phyloP scores from a whole-genome alignment of 2,888 invertebrate genomes.

The Ethmia dodecea region DNA sequence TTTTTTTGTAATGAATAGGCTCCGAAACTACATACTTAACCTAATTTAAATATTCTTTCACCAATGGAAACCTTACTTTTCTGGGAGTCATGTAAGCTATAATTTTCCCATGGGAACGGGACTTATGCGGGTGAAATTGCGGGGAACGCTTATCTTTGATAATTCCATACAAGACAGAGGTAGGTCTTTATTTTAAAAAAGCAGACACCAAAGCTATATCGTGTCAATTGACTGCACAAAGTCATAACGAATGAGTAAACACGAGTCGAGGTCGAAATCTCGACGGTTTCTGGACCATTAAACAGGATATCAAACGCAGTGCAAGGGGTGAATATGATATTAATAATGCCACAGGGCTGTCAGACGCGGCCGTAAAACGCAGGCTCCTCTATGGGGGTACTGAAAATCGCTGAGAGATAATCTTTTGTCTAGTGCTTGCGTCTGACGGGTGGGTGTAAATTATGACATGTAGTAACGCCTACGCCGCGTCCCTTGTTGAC shows the following conservation, averaged over 20 bases:
- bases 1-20: too few species aligned
- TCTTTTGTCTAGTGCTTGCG: constrained; percentile 33
- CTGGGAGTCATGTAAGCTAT: too few species aligned
- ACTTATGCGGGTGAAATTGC: too few species aligned
- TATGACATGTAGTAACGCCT: constrained; percentile 11
- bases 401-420: constrained; percentile 35
- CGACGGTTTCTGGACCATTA: constrained; percentile 37
- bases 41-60: too few species aligned
- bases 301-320: constrained; percentile 41
- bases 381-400: constrained; percentile 28
- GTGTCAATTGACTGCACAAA: constrained; percentile 3
- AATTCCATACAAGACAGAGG: too few species aligned
- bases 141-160: too few species aligned
- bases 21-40: too few species aligned
- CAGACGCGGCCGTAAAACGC: constrained; percentile 37
- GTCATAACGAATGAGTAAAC: constrained; percentile 15
- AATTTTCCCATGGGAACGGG: too few species aligned
- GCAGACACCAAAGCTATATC: too few species aligned
- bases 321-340: constrained; percentile 29
- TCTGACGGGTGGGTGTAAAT: constrained; percentile 28
- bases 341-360: constrained; percentile 27
- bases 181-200: too few species aligned
- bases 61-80: too few species aligned
- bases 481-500: neutral
- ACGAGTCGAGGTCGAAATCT: constrained; percentile 9